Evolutionary conservation across 2,797 vertebrate species (phyloP), one percentile per base, ranked within the genome.

Genomic region (Petrocephalus sullivani): DNA sequence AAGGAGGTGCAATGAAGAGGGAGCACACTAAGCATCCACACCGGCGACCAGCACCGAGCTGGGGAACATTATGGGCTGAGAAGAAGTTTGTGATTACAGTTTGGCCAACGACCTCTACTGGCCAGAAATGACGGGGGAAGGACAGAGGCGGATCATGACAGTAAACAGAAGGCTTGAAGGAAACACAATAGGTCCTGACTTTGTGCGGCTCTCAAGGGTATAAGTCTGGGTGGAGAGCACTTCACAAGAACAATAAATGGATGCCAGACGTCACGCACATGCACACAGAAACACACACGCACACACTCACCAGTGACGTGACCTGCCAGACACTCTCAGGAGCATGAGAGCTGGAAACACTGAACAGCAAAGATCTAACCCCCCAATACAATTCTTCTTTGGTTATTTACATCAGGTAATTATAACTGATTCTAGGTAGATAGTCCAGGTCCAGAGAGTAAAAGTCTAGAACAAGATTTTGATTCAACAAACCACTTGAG

Each of bases 161-260:
- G 23, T 83, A 51, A 51, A 49, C 19, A 54, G 81, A 83, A 21
- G 46, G 53, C 46, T 54, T 51, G 10, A 83, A 21, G 46, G 81
- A 51, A 51, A 51, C 49, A 21, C 3, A n/a, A 51, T 54, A 41
- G 51, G 37, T 33, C 14, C 28, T 87, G 19, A 87, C 56, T 81
- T n/a, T 78, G 33, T 86, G 7, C 57, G 8, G 16, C 56, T 86
- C 57, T 61, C 85, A 61, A 57, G 85, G 33, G 85, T 37, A 33
- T 33, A 61, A 64, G 71, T 41, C 84, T 86, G 56, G 84, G 84
- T 41, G 84, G 54, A 58, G 67, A 58, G 54, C 57, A 49, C 78
- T 88, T 57, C 16, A 64, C 23, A n/a, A 81, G 71, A 87, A 87
- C 84, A 86, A 86, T 86, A 54, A 60, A 86, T 83, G 46, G 81